A percentile compares a stretch with the other conserved stretches of the same genome.
These are phyloP conservation scores for Sebastes jordani DNA, from an alignment of 2,797 vertebrate genomes.

Conservation along the genomic window DNA sequence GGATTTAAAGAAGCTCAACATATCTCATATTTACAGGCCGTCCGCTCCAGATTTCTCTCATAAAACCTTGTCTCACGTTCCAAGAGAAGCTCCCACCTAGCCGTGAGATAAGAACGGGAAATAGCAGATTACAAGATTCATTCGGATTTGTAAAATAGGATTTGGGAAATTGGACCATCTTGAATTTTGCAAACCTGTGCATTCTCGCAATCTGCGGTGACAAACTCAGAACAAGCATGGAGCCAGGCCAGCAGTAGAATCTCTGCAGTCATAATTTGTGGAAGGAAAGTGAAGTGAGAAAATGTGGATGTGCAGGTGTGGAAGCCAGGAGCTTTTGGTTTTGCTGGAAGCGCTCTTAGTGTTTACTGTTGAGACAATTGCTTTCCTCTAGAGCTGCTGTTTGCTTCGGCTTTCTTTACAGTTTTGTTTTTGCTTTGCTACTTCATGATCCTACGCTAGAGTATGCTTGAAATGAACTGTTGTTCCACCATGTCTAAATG, in stretches of 20 bases:
- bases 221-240: constrained; percentile 19
- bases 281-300: constrained; percentile 11
- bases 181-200: constrained; percentile 55
- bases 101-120: constrained; percentile 62
- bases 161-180: constrained; percentile 66
- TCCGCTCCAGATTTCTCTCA: constrained; percentile 42
- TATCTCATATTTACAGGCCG: constrained; percentile 72
- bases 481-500: background rate
- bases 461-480: background rate
- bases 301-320: background rate
- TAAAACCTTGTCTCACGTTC: constrained; percentile 55
- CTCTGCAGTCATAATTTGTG: constrained; percentile 2
- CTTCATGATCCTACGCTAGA: background rate
- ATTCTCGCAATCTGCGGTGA: constrained; percentile 26
- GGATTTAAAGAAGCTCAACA: constrained; percentile 63
- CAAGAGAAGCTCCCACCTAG: constrained; percentile 53
- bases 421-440: background rate
- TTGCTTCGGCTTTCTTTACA: background rate
- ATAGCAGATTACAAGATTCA: constrained; percentile 71
- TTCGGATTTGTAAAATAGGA: constrained; percentile 68
- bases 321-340: background rate
- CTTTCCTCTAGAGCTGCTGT: background rate
- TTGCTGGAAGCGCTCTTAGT: background rate
- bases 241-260: constrained; percentile 31
- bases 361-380: background rate